phyloP scores from a whole-genome alignment of 2,113 vertebrate species.

The Myocastor coypus region DNA sequence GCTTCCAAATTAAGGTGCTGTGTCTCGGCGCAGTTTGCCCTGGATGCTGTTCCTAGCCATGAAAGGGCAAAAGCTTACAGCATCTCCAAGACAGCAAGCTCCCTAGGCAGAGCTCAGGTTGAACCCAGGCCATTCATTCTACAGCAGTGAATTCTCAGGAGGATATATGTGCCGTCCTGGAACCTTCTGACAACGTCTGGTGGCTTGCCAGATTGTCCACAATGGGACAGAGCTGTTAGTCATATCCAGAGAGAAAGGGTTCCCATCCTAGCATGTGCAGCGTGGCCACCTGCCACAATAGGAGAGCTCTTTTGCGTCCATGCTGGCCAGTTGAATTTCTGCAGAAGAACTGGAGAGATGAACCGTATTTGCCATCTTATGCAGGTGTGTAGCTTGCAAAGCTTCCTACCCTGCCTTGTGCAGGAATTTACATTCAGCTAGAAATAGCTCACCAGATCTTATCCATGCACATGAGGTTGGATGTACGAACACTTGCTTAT shows the following conservation, averaged over 20 bases:
- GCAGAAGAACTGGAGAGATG: fast-evolving
- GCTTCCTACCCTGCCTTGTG: fast-evolving
- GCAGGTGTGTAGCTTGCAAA: background rate
- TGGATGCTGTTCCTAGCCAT: no score
- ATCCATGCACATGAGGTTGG: fast-evolving
- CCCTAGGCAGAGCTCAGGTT: fast-evolving
- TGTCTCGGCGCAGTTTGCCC: fast-evolving
- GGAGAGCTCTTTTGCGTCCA: fast-evolving
- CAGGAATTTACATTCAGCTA: no score
- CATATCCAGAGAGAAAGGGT: fast-evolving
- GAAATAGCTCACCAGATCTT: fast-evolving
- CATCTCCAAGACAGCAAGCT: background rate
- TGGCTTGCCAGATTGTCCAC: fast-evolving
- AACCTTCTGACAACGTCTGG: background rate
- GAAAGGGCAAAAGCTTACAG: fast-evolving
- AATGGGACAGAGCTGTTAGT: fast-evolving
- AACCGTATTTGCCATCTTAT: fast-evolving
- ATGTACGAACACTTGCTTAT: background rate
- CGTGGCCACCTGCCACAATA: fast-evolving
- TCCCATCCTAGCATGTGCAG: fast-evolving
- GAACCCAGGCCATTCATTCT: fast-evolving
- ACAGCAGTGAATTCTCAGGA: no score
- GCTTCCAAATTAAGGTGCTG: no score
- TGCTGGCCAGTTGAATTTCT: fast-evolving
- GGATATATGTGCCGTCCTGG: fast-evolving